These are phyloP conservation scores for Tiliqua scincoides DNA, from an alignment of 2,113 vertebrate species.

Conservation along the genomic window DNA sequence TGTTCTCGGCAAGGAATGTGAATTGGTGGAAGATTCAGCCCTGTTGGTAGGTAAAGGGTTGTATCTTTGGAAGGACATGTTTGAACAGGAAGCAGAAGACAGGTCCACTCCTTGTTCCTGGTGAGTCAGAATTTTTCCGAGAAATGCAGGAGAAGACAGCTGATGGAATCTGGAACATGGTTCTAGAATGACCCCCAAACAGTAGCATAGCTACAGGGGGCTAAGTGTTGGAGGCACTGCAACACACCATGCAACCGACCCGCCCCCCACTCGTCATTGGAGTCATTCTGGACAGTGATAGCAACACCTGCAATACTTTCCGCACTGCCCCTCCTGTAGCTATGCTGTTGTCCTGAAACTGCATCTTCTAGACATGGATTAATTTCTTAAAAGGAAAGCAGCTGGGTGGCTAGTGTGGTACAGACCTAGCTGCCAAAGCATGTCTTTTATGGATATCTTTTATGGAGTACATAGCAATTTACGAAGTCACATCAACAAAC, in stretches of 20 bases:
- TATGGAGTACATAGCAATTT: not conserved
- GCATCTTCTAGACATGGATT: not conserved
- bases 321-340: too few species aligned
- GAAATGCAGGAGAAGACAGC: not conserved
- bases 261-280: too few species aligned
- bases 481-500: not conserved
- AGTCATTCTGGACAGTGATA: too few species aligned
- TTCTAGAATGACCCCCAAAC: not conserved
- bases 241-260: too few species aligned
- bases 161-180: not conserved
- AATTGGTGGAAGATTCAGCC: not conserved
- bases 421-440: too few species aligned
- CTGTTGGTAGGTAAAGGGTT: not conserved
- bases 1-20: constrained; percentile 1
- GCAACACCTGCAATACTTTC: too few species aligned
- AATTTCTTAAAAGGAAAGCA: not conserved
- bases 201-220: too few species aligned
- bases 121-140: constrained; percentile 5
- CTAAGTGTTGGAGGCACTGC: too few species aligned
- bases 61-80: not conserved
- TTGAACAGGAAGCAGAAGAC: constrained; percentile 6
- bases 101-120: not conserved
- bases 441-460: not conserved
- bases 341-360: too few species aligned
- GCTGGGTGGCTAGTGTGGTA: not conserved